Percentiles rank a stretch among this genome's conserved stretches.
Conservation (phyloP, 2,797 vertebrate species). For the Neomorphus geoffroyi region DNA sequence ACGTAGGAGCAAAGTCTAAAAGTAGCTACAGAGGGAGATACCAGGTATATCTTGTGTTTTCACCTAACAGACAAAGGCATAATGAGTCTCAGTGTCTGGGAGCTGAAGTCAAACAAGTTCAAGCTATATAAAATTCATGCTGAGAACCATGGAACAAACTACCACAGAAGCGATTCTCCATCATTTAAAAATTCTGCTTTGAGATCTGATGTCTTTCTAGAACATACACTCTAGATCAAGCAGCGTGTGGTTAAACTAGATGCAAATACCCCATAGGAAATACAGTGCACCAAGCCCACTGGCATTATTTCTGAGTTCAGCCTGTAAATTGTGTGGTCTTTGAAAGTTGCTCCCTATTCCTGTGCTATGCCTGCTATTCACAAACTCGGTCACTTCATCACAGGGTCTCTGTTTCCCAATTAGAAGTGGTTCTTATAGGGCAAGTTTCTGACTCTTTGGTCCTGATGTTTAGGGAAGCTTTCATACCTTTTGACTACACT, state of each 20-base stretch:
- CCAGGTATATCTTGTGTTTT: neutral
- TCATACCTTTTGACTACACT: neutral
- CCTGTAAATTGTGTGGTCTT: slow-evolving; percentile 19
- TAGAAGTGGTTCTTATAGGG: neutral
- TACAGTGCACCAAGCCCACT: neutral
- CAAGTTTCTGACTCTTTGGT: neutral
- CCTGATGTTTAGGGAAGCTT: neutral
- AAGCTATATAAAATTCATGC: slow-evolving; percentile 19
- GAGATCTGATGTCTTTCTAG: slow-evolving; percentile 22
- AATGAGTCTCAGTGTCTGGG: neutral
- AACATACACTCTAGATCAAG: neutral
- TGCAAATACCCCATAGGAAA: slow-evolving; percentile 20
- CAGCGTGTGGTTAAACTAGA: neutral
- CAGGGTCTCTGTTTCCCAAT: neutral
- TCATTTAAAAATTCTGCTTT: neutral
- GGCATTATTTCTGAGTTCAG: neutral
- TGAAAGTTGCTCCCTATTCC: neutral
- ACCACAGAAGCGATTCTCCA: slow-evolving; percentile 20
- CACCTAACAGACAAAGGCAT: neutral
- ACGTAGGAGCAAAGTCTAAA: neutral
- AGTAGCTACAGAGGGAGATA: neutral
- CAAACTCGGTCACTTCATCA: neutral
- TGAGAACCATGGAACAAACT: slow-evolving; percentile 14
- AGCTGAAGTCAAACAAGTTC: slow-evolving; percentile 21
- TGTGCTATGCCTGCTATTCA: neutral